A percentile compares a stretch with the other conserved stretches of the same genome.
Evolutionary conservation across 2,888 invertebrate genomes (phyloP).

Genomic region (Thumatha senex): DNA sequence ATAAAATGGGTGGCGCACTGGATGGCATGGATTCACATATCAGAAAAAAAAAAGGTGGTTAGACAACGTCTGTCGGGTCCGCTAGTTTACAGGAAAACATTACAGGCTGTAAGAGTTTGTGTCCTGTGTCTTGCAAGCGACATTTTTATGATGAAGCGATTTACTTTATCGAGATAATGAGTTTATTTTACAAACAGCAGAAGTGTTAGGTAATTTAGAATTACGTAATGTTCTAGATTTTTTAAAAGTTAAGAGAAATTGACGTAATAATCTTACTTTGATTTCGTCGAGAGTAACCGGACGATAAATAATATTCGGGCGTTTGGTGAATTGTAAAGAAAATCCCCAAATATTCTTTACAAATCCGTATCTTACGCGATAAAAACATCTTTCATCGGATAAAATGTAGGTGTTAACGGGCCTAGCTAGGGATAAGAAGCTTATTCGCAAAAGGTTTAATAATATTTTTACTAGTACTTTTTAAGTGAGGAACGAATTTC

Average conservation of each 20-base stretch:
- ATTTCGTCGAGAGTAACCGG: too few relatives aligned
- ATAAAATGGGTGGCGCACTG: too few relatives aligned
- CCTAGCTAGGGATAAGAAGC: conserved; percentile 3
- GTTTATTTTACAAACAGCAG: neutral
- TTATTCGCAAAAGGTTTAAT: neutral
- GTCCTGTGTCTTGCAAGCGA: conserved; percentile 4
- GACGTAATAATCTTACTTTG: neutral
- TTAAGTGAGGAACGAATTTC: neutral
- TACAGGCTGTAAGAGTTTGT: conserved; percentile 18
- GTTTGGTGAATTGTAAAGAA: neutral
- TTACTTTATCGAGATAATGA: conserved; percentile 13
- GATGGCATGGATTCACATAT: too few relatives aligned
- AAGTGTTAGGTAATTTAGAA: neutral
- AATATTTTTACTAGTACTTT: neutral
- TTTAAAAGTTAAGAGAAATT: neutral
- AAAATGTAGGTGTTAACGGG: neutral
- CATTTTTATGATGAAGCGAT: conserved; percentile 18
- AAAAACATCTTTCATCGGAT: neutral
- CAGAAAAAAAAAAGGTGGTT: too few relatives aligned
- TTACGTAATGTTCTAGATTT: neutral
- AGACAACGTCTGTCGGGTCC: too few relatives aligned
- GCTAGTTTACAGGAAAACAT: conserved; percentile 35
- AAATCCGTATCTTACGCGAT: neutral
- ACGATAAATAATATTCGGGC: too few relatives aligned
- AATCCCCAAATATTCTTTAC: neutral